A percentile compares a stretch with the other conserved stretches of the same genome.
phyloP scores from a whole-genome alignment of 2,113 vertebrate genomes.

The Hydrochoerus hydrochaeris region DNA sequence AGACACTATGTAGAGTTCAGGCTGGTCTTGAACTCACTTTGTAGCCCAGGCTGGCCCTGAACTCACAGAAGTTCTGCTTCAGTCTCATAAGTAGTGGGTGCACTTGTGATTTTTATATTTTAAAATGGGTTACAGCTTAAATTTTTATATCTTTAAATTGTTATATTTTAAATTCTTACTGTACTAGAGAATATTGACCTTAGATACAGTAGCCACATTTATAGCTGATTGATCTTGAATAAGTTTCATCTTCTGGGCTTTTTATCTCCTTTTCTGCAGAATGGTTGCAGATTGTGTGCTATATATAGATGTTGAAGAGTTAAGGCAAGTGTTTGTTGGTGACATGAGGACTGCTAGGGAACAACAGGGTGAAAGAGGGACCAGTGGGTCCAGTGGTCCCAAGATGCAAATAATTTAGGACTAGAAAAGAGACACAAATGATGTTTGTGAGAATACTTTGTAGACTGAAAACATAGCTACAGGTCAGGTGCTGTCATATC shows the following conservation, averaged over 20 bases:
- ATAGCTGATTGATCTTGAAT: conserved; percentile 24
- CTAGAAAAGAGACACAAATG: neutral
- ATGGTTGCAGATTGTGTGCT: neutral
- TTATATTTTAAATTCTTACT: neutral
- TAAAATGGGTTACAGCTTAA: neutral
- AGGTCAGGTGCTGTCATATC: conserved; percentile 1
- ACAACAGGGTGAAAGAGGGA: neutral
- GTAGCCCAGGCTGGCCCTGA: neutral
- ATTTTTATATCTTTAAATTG: neutral
- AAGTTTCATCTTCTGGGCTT: conserved; percentile 21
- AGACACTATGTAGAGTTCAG: neutral
- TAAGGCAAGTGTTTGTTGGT: conserved; percentile 46
- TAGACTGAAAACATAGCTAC: neutral
- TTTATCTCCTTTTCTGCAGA: conserved; percentile 29
- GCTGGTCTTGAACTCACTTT: neutral
- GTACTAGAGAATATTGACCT: conserved; percentile 29
- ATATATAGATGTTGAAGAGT: neutral
- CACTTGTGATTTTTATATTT: neutral
- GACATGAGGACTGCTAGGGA: neutral
- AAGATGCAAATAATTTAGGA: neutral
- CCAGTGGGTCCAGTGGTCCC: neutral
- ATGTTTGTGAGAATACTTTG: conserved; percentile 37
- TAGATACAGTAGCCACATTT: neutral
- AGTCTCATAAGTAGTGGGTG: neutral
- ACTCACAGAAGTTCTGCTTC: neutral